Evolutionary conservation across 2,888 invertebrate genomes (phyloP), one percentile per base, ranked within the genome.

Genomic region (Ennomos fuscantarius): DNA sequence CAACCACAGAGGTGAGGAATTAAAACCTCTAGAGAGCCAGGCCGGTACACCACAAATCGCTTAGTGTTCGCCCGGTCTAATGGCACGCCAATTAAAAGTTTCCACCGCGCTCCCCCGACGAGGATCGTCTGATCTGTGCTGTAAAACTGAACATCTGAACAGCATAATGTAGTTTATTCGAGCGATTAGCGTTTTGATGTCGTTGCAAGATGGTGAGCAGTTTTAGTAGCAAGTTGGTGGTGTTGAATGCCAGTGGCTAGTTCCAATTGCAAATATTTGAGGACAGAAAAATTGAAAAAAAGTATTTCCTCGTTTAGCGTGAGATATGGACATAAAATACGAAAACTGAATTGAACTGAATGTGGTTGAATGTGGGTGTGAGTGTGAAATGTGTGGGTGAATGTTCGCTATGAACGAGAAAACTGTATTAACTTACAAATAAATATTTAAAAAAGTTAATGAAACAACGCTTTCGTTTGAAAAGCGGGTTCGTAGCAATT

Each of bases 51-150:
- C 92, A 90, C 91, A 91, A 91, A 91, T 89, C 91, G 92, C 90
- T 92, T 91, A 91, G 89, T 86, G 87, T 84, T 84, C 88, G 82
- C 87, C 86, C 86, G 84, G 79, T 82, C 87, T 92, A 93, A 93
- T 92, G 92, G 89, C 92, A 89, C 85, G 83, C 88, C 93, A 93
- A 93, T 93, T 93, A 93, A 93, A 92, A 93, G 89, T 93, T 93
- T 84, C 81, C 79, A 78, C 81, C 72, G 72, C 49, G 76, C 77
- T 85, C 87, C 89, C 90, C 64, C 70, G 79, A 69, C 79, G 85
- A 78, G 87, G 85, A 86, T 87, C 63, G 49, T 59, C 63, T 68
- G 68, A 87, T 84, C 86, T 75, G 68, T 81, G 88, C 87, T 88
- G 89, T 89, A 89, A 89, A 89, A 88, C 87, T 85, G 87, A 89